phyloP scores from a whole-genome alignment of 2,888 invertebrate species.

The Stenotaenia linearis region DNA sequence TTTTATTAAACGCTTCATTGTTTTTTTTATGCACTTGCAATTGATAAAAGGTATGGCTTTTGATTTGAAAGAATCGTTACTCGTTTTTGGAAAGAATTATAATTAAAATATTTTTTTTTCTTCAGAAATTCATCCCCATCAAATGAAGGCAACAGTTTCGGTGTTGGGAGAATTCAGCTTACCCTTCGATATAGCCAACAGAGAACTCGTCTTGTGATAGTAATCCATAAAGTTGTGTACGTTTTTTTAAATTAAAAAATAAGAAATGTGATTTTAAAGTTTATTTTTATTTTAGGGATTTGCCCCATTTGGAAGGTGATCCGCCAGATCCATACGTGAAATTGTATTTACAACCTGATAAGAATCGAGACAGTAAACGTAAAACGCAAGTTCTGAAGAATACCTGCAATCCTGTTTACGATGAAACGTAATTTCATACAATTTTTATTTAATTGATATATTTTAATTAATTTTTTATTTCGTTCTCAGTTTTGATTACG shows the following conservation, averaged over 20 bases:
- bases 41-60: neutral
- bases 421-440: conserved; percentile 58
- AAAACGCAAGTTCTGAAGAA: conserved; percentile 83
- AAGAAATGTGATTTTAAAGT: conserved; percentile 15
- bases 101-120: neutral
- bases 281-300: conserved; percentile 55
- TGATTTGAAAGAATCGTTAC: too few relatives aligned
- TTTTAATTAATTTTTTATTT: conserved; percentile 26
- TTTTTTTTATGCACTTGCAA: neutral
- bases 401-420: conserved; percentile 83
- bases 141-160: neutral
- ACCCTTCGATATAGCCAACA: conserved; percentile 78
- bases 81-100: neutral
- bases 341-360: conserved; percentile 74
- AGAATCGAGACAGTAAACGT: conserved; percentile 77
- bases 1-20: too few relatives aligned
- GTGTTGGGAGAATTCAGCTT: conserved; percentile 56
- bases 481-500: conserved; percentile 66
- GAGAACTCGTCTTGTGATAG: conserved; percentile 72
- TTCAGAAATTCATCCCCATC: neutral
- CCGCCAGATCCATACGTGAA: conserved; percentile 89
- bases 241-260: too few relatives aligned
- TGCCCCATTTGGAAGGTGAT: conserved; percentile 73
- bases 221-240: conserved; percentile 85
- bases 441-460: neutral